phyloP scores from a whole-genome alignment of 1,140 invertebrate genomes.

The Leptopilina clavipes region DNA sequence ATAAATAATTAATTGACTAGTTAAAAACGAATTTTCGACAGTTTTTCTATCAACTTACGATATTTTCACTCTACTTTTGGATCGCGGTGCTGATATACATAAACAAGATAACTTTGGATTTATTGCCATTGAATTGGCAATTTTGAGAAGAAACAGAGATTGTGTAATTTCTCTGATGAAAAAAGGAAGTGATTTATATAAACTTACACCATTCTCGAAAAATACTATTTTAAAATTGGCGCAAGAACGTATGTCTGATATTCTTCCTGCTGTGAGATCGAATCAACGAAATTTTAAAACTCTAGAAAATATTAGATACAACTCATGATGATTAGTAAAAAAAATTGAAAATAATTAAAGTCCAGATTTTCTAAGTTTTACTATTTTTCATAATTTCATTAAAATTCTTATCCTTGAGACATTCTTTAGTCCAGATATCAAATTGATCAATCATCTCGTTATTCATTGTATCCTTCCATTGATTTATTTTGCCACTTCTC shows the following conservation, averaged over 20 bases:
- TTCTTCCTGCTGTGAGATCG: slow-evolving; percentile 32
- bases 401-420: slow-evolving; percentile 44
- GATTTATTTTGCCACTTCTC: slow-evolving; percentile 79
- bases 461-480: slow-evolving; percentile 80
- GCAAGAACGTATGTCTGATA: slow-evolving; percentile 34
- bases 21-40: slow-evolving; percentile 37
- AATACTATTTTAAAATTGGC: slow-evolving; percentile 42
- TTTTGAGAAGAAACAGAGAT: slow-evolving; percentile 49
- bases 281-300: background rate
- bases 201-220: slow-evolving; percentile 24
- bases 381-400: background rate
- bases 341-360: too few species aligned
- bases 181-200: slow-evolving; percentile 19
- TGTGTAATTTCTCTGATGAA: slow-evolving; percentile 44
- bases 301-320: background rate
- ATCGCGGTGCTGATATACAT: slow-evolving; percentile 49
- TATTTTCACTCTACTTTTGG: slow-evolving; percentile 46
- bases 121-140: slow-evolving; percentile 53
- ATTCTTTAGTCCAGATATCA: slow-evolving; percentile 45
- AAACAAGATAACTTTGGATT: slow-evolving; percentile 45
- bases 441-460: slow-evolving; percentile 72
- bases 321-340: too few species aligned
- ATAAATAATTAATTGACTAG: background rate
- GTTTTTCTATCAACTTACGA: slow-evolving; percentile 54
- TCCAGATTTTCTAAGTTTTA: too few species aligned